These are phyloP conservation scores for Charanyca ferruginea DNA, from an alignment of 2,888 invertebrate species.

Conservation along the genomic window DNA sequence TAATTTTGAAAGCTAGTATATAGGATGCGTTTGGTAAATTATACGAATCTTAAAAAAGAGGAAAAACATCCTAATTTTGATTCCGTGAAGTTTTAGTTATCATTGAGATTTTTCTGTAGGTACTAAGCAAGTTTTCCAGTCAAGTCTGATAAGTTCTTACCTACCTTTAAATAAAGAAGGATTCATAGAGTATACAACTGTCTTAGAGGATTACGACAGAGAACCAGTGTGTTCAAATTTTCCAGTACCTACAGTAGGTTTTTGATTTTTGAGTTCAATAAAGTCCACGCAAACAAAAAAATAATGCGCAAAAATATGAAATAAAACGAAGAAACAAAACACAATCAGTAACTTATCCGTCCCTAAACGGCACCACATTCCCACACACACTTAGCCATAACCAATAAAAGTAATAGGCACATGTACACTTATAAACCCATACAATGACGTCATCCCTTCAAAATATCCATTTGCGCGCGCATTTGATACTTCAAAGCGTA, in stretches of 20 bases:
- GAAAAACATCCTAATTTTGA: slow-evolving; percentile 2
- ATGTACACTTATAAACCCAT: slow-evolving; percentile 43
- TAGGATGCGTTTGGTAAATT: neutral
- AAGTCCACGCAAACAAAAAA: slow-evolving; percentile 20
- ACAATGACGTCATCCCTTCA: slow-evolving; percentile 53
- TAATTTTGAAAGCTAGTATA: neutral
- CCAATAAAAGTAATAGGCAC: slow-evolving; percentile 42
- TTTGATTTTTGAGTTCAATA: neutral
- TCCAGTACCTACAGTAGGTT: neutral
- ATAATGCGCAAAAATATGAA: slow-evolving; percentile 12
- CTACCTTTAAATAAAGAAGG: neutral
- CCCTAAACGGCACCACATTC: slow-evolving; percentile 51
- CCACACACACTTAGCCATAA: slow-evolving; percentile 55
- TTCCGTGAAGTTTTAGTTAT: neutral
- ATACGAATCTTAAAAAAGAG: neutral
- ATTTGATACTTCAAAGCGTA: slow-evolving; percentile 64
- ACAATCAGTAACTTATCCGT: slow-evolving; percentile 50
- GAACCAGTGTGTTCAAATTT: neutral
- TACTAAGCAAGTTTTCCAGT: neutral
- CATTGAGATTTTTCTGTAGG: slow-evolving; percentile 27
- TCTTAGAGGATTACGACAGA: too few species aligned
- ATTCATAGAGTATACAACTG: too few species aligned
- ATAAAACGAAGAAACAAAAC: slow-evolving; percentile 26
- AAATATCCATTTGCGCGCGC: slow-evolving; percentile 53
- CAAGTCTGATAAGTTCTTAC: too few species aligned